phyloP scores from a whole-genome alignment of 2,113 vertebrate species.

The Urocolius indicus region DNA sequence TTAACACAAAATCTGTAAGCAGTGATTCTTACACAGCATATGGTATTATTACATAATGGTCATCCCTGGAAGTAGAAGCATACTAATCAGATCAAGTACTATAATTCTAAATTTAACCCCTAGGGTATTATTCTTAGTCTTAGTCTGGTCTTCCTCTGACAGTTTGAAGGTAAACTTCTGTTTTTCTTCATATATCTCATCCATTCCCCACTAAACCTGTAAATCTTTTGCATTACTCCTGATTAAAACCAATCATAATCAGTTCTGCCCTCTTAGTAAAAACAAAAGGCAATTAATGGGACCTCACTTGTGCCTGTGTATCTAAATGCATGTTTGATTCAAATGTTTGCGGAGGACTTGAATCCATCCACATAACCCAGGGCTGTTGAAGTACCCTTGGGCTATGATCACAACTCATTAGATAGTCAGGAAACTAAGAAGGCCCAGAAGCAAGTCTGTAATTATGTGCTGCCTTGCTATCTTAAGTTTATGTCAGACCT shows the following conservation, averaged over 20 bases:
- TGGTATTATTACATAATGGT: background rate
- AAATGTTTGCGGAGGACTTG: background rate
- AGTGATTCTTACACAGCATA: background rate
- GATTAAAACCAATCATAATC: background rate
- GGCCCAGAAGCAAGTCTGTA: conserved; percentile 70
- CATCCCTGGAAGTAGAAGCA: background rate
- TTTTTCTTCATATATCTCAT: background rate
- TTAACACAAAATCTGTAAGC: background rate
- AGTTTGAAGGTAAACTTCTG: background rate
- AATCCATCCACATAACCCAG: conserved; percentile 9
- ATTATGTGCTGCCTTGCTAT: conserved; percentile 67
- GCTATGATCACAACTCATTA: conserved; percentile 51
- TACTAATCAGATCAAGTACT: conserved; percentile 12
- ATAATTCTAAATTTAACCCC: background rate
- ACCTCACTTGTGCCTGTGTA: background rate
- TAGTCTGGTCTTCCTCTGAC: background rate
- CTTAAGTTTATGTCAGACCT: conserved; percentile 67
- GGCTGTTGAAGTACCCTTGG: background rate
- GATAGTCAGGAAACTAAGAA: conserved; percentile 35
- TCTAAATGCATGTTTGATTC: background rate
- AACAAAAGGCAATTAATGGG: background rate
- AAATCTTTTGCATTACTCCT: background rate
- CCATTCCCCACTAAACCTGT: background rate
- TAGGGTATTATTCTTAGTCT: background rate
- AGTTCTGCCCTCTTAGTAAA: background rate